Base-by-base conservation (phyloP, 2,113 vertebrate species). In the Salminus brasiliensis region DNA sequence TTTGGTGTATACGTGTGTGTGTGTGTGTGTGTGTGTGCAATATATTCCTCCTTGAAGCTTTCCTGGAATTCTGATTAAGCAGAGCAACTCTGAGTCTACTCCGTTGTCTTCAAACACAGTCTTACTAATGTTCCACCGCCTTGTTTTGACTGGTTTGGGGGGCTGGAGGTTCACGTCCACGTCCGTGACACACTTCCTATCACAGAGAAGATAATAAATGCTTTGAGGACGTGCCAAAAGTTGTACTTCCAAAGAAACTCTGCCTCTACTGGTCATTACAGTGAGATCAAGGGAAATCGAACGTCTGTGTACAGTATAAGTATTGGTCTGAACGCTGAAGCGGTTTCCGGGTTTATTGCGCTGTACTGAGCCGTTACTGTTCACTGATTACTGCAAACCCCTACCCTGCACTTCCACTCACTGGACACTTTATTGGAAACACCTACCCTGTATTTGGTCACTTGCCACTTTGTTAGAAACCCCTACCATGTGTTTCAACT, bases 1-100 rank as follows among this genome's bases (percentile, higher is more conserved):
- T 85, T 76, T 81, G 60, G 55, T 60, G 70, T 59, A 32, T 73
- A 16, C 39, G 13, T 76, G 41, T 60, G 16, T 52, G 34, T 70
- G 15, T 57, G 13, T 76, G 41, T 60, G 16, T 60, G 34, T 70
- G 43, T 62, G 25, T 45, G 29, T 66, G 8, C 87, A 88, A 90
- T 91, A 78, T 90, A 89, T 90, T 88, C 85, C 85, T 89, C 90
- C 90, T 92, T 90, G 88, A 90, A 88, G 81, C 86, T 83, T 86
- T 80, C 55, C 81, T 75, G 66, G 86, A 91, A 90, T 91, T 82
- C 80, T 81, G 85, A 90, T 88, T 62, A 89, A 87, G 78, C 45
- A 41, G 41, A 49, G 49, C 81, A 59, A 32, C 52, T 78, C n/a
- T 39, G 30, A 67, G 62, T 32, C 25, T 7, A 72, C 62, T 80